These are phyloP conservation scores for Symphodus melops DNA, from an alignment of 2,113 vertebrate genomes.

Conservation along the genomic window DNA sequence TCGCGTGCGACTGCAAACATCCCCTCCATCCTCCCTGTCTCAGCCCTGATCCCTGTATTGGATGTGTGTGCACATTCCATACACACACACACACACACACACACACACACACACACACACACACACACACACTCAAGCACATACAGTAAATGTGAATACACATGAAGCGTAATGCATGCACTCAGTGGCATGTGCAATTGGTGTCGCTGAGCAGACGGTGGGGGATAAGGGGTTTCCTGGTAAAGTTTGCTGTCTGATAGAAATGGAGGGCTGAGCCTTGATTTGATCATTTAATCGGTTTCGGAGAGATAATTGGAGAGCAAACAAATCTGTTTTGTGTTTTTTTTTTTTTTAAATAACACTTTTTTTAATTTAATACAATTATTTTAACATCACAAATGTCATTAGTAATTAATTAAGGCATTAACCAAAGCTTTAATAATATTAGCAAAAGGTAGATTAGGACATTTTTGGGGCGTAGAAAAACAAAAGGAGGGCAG, in stretches of 20 bases:
- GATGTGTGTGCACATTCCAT: constrained; percentile 30
- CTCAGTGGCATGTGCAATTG: background rate
- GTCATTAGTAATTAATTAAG: background rate
- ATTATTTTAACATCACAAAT: background rate
- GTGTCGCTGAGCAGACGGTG: background rate
- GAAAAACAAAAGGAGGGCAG: too few relatives aligned
- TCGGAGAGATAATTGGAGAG: background rate
- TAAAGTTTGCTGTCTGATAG: background rate
- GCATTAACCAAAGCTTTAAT: background rate
- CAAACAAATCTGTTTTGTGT: background rate
- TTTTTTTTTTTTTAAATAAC: background rate
- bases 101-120: constrained; percentile 10
- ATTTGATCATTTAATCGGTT: background rate
- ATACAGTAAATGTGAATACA: background rate
- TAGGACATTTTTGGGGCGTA: too few relatives aligned
- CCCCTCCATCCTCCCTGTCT: constrained; percentile 51
- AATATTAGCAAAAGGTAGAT: background rate
- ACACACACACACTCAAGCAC: constrained; percentile 4
- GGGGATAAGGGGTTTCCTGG: background rate
- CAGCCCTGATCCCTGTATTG: constrained; percentile 52
- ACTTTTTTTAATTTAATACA: too few relatives aligned
- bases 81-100: constrained; percentile 9
- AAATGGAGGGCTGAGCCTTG: background rate
- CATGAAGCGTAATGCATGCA: background rate
- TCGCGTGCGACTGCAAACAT: constrained; percentile 59